Base-by-base conservation (phyloP, 2,797 vertebrate species). In the Hoplostethus atlanticus region DNA sequence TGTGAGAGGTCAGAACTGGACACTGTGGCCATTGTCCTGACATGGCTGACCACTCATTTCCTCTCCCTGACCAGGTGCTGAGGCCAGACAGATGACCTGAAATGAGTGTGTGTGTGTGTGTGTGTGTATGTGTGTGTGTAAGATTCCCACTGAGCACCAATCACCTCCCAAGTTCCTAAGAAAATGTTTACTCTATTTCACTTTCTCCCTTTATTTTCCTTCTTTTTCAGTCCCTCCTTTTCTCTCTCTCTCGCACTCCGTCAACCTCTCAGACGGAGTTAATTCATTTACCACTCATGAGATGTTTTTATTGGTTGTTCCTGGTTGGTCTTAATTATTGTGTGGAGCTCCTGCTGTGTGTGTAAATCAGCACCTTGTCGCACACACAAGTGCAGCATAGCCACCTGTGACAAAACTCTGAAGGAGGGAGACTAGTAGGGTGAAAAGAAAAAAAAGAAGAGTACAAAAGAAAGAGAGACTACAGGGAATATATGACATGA, bases 271-370 rank as follows among this genome's bases (percentile, higher is more conserved):
- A 68, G n/a, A 46, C 84, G 79, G 89, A 89, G 79, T 81, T 84
- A 87, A 90, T 81, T 84, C 2, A 15, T 93, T 94, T 93, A 88
- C 89, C 90, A 89, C 84, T 93, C 91, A 82, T 28, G 68, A 72
- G 64, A 65, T 82, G 63, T 84, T 84, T 89, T 87, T 77, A 80
- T 74, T 79, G 76, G 59, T 67, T 63, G 74, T 76, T 80, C 68
- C 66, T 72, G 67, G 68, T 70, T 52, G 84, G 73, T 71, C 68
- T 67, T 73, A 68, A 73, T 76, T 79, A 78, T 78, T 77, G 85
- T 66, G 62, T 77, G 75, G 81, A 73, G 28, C 69, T 77, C 74
- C 78, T 78, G 87, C 79, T 89, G 83, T 82, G 80, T 47, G 60
- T 71, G 52, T 91, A 87, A 88, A 86, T 93, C 78, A 85, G 67